phyloP scores from a whole-genome alignment of 2,797 vertebrate genomes.

The Notamacropus eugenii region DNA sequence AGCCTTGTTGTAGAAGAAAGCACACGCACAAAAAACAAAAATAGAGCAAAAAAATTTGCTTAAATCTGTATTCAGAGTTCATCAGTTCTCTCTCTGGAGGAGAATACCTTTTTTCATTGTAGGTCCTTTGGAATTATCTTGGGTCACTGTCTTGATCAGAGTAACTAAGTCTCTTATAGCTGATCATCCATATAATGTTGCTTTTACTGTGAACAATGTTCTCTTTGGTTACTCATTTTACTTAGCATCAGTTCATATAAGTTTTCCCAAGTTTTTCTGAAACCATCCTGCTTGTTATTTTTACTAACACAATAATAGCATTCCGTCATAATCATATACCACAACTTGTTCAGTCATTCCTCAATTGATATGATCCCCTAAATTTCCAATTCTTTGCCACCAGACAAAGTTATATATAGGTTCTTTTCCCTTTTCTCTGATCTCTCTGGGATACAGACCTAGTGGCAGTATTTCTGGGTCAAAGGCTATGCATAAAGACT shows the following conservation, averaged over 20 bases:
- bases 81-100: neutral
- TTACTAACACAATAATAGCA: neutral
- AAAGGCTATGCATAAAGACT: neutral
- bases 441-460: neutral
- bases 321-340: neutral
- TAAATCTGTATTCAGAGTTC: neutral
- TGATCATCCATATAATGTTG: neutral
- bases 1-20: neutral
- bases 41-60: neutral
- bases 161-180: neutral
- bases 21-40: neutral
- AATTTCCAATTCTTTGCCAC: neutral
- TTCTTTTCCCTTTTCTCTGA: too few species aligned
- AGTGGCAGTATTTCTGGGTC: neutral
- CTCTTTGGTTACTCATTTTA: neutral
- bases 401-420: neutral
- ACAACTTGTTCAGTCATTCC: neutral
- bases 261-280: neutral
- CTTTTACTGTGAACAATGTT: neutral
- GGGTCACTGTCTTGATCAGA: neutral
- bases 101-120: too few species aligned
- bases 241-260: neutral
- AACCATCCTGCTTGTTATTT: neutral
- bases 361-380: neutral
- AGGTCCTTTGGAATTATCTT: neutral